Conservation (phyloP, 2,113 vertebrate genomes). For the Callorhinus ursinus region DNA sequence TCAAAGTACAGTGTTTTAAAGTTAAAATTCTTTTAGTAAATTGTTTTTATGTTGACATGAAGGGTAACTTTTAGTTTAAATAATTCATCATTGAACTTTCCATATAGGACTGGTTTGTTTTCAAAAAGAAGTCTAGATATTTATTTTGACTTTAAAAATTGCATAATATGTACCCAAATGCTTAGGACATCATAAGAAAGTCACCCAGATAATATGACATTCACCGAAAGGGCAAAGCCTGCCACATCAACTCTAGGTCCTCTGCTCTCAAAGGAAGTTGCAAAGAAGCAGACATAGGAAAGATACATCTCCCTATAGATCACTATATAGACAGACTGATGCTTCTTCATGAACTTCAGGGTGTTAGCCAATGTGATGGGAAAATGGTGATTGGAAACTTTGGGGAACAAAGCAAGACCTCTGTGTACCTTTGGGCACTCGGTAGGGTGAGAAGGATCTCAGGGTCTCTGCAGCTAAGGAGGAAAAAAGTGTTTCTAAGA, state of each 20-base stretch:
- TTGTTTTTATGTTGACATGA: not conserved
- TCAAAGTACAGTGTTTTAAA: not conserved
- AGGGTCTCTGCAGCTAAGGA: not conserved
- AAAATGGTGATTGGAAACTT: not conserved
- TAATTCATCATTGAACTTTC: conserved; percentile 23
- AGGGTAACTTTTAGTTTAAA: not conserved
- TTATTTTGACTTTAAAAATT: not conserved
- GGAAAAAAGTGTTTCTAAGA: not conserved
- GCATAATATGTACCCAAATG: not conserved
- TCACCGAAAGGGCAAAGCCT: not conserved
- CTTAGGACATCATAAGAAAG: not conserved
- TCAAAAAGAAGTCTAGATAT: not conserved
- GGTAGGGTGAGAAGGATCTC: not conserved
- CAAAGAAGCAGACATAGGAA: not conserved
- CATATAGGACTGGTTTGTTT: not conserved
- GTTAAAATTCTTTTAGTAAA: not conserved
- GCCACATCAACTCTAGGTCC: not conserved
- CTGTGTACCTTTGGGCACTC: not conserved
- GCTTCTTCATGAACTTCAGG: not conserved
- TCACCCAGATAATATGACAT: not conserved
- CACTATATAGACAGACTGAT: not conserved
- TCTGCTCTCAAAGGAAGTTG: not conserved
- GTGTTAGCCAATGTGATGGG: not conserved
- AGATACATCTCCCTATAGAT: not conserved
- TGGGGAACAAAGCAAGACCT: no score